These are phyloP conservation scores for Eupeodes corollae DNA, from an alignment of 1,140 invertebrate species.

Conservation along the genomic window DNA sequence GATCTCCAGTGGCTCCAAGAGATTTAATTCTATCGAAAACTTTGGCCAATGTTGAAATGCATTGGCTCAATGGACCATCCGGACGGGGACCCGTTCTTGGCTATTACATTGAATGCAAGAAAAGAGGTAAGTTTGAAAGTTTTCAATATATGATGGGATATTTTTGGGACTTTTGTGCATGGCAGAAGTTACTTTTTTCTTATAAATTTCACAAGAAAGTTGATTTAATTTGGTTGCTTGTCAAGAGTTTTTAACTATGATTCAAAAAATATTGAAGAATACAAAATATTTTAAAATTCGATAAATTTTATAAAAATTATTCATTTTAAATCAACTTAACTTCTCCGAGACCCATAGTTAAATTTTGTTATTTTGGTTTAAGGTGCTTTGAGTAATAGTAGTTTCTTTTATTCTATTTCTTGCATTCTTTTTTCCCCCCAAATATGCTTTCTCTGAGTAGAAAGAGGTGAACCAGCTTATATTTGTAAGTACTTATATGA, in stretches of 20 bases:
- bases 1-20: slow-evolving; percentile 68
- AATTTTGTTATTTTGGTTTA: too few species aligned
- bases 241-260: too few species aligned
- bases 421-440: not conserved
- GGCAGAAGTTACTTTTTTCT: not conserved
- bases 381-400: too few species aligned
- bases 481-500: slow-evolving; percentile 26
- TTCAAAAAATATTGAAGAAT: too few species aligned
- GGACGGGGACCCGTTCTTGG: slow-evolving; percentile 77
- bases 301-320: too few species aligned
- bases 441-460: slow-evolving; percentile 18
- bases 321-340: too few species aligned
- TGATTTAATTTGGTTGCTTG: too few species aligned
- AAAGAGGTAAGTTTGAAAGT: slow-evolving; percentile 56
- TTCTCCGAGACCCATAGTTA: too few species aligned
- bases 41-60: slow-evolving; percentile 70
- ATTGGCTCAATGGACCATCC: slow-evolving; percentile 79
- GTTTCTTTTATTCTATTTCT: too few species aligned
- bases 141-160: not conserved
- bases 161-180: not conserved
- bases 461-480: slow-evolving; percentile 34
- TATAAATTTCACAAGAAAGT: not conserved
- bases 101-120: slow-evolving; percentile 83
- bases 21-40: slow-evolving; percentile 64
- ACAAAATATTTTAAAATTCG: too few species aligned